Evolutionary conservation across 2,888 invertebrate genomes (phyloP).

Genomic region (Julus scanicus): DNA sequence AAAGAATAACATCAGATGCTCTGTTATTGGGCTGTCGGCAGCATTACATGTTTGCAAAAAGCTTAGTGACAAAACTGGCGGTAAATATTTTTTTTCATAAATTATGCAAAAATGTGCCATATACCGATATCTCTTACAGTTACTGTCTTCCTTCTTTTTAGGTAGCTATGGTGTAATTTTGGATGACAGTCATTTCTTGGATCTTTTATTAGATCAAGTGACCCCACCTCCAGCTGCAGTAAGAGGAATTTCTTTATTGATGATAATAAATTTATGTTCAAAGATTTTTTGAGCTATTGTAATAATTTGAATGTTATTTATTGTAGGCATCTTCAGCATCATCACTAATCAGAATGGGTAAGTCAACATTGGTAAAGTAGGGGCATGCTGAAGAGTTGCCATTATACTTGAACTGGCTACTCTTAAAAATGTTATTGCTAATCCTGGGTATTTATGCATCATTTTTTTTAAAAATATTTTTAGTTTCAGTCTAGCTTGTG

Average conservation of each 20-base stretch:
- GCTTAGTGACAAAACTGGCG: constrained; percentile 80
- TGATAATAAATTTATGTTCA: neutral
- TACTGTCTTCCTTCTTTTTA: constrained; percentile 56
- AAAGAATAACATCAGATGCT: constrained; percentile 86
- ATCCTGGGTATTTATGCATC: no score
- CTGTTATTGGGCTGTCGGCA: constrained; percentile 94
- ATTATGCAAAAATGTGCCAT: neutral
- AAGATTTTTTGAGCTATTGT: neutral
- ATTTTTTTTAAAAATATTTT: no score
- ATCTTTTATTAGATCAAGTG: constrained; percentile 68
- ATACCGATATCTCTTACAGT: neutral
- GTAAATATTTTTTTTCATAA: neutral
- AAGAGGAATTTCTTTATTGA: constrained; percentile 59
- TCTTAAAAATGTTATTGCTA: no score
- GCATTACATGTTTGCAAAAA: constrained; percentile 92
- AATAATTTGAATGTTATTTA: neutral
- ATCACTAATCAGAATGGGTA: constrained; percentile 92
- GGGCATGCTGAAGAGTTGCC: no score
- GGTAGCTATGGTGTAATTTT: constrained; percentile 89
- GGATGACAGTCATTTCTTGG: constrained; percentile 79
- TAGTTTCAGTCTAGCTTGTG: no score
- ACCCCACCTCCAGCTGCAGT: constrained; percentile 65
- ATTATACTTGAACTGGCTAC: no score
- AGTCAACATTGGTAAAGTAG: neutral
- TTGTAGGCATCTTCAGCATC: constrained; percentile 70